Evolutionary conservation across 2,888 invertebrate genomes (phyloP), one percentile per base, ranked within the genome.

Genomic region (Phyllotreta striolata): DNA sequence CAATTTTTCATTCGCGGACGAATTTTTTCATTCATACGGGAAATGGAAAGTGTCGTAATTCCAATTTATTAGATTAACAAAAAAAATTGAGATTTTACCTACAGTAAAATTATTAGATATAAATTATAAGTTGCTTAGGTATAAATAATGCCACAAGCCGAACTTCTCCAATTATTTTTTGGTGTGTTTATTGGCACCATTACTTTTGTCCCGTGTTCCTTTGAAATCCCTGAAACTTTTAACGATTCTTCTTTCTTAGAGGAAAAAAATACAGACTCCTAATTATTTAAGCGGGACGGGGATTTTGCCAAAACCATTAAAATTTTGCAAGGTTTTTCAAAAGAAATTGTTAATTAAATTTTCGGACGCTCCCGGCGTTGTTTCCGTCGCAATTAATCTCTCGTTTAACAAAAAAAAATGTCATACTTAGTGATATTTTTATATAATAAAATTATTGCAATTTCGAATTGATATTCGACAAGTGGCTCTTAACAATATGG

Each of bases 111-210:
- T n/a, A n/a, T n/a, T n/a, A n/a, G n/a, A n/a, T n/a, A n/a, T n/a
- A n/a, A n/a, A n/a, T n/a, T 24, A 24, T 24, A 24, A 24, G 2
- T 24, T 24, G 4, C 24, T 4, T 24, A 51, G 37, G 14, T n/a
- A 52, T 3, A 52, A 52, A 52, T 13, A 38, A n/a, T 9, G 13
- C 38, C 39, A 38, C 38, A 52, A 38, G 13, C 8, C 39, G 3
- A 55, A 55, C 47, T 55, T 55, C 55, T 39, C 62, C 62, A 62
- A 62, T 62, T 62, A 62, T 47, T 55, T 62, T 38, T 24, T 24
- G 44, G 24, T 43, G 43, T 56, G 51, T 62, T 62, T 56, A 62
- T 62, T 56, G 57, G 62, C 56, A 12, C 47, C 62, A 62, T 62
- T 62, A 62, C 39, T 62, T 56, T 49, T 51, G 56, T 51, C 56